These are phyloP conservation scores for Phortica magna DNA, from an alignment of 2,888 invertebrate species.

Conservation along the genomic window DNA sequence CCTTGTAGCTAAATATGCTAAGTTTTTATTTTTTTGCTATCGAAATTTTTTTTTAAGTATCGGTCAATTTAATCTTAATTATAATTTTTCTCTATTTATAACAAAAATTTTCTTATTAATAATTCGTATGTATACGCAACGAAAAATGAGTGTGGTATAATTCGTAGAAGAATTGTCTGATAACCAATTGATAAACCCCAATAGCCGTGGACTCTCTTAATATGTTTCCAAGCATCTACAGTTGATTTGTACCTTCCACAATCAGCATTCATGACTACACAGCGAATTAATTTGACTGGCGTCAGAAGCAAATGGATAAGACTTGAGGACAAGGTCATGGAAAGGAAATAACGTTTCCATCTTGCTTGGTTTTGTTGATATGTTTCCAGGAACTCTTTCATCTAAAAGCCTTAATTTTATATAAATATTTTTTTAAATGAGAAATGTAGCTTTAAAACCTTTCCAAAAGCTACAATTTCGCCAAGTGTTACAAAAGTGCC, in stretches of 20 bases:
- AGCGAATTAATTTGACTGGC: slow-evolving; percentile 51
- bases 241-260: slow-evolving; percentile 27
- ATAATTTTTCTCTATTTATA: neutral
- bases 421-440: neutral
- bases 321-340: slow-evolving; percentile 47
- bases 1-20: no score
- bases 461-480: slow-evolving; percentile 45
- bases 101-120: neutral
- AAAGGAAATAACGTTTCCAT: slow-evolving; percentile 44
- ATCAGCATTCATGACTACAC: slow-evolving; percentile 43
- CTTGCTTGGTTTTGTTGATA: neutral
- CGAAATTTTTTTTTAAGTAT: neutral
- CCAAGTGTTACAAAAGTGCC: slow-evolving; percentile 44
- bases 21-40: no score
- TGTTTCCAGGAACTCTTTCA: neutral
- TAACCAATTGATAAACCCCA: slow-evolving; percentile 53
- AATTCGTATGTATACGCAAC: slow-evolving; percentile 43
- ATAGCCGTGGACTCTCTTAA: slow-evolving; percentile 41
- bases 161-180: slow-evolving; percentile 40
- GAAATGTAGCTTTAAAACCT: slow-evolving; percentile 30
- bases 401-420: neutral
- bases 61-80: neutral
- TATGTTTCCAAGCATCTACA: slow-evolving; percentile 27
- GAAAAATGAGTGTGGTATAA: slow-evolving; percentile 51
- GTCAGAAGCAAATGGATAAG: slow-evolving; percentile 47